A percentile compares a stretch with the other conserved stretches of the same genome.
These are phyloP conservation scores for Neotoma lepida DNA, from an alignment of 2,113 vertebrate species.

Conservation along the genomic window DNA sequence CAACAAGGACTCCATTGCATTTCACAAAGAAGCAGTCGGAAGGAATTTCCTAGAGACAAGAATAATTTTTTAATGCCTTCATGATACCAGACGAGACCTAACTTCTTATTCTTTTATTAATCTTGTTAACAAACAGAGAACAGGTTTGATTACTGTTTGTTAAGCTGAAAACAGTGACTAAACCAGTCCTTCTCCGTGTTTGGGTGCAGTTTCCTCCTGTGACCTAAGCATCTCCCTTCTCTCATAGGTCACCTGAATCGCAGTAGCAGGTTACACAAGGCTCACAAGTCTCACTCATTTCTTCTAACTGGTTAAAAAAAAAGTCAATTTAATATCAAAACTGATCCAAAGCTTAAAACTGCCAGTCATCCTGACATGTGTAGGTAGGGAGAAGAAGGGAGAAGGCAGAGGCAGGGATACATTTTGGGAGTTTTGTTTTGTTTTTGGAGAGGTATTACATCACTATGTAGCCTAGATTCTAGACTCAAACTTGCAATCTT, in stretches of 20 bases:
- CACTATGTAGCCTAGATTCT: background rate
- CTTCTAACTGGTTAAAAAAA: background rate
- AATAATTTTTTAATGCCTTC: background rate
- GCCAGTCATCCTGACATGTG: background rate
- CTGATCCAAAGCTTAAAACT: background rate
- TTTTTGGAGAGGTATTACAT: background rate
- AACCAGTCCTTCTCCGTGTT: background rate
- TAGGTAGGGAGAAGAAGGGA: background rate
- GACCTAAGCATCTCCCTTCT: background rate
- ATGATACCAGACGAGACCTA: background rate
- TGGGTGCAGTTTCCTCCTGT: background rate
- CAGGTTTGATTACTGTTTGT: background rate
- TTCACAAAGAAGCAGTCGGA: conserved; percentile 89
- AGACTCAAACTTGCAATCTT: background rate
- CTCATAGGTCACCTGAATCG: background rate
- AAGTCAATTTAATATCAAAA: conserved; percentile 7
- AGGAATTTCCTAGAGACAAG: conserved; percentile 82
- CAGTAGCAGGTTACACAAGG: background rate
- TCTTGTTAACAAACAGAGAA: background rate
- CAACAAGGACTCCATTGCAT: conserved; percentile 84
- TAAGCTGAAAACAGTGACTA: conserved; percentile 23
- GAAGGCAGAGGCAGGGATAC: background rate
- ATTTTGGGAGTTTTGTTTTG: background rate
- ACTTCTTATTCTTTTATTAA: background rate
- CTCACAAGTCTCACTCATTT: background rate